These are phyloP conservation scores for Scaptomyza polygonia DNA, from an alignment of 2,888 invertebrate species.

Conservation along the genomic window DNA sequence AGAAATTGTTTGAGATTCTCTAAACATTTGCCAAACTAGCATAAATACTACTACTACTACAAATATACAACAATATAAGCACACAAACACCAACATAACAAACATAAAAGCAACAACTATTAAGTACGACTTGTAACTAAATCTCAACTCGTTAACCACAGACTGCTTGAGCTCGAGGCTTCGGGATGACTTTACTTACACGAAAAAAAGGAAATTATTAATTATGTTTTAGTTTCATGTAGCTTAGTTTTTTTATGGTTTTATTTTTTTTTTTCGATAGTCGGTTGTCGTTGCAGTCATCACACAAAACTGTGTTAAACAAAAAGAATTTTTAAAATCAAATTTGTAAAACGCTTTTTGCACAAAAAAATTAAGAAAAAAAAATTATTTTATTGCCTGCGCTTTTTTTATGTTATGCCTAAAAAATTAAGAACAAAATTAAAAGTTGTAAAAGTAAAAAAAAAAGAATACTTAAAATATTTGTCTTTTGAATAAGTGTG, in stretches of 20 bases:
- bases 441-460: conserved; percentile 30
- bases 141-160: conserved; percentile 27
- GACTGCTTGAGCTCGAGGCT: conserved; percentile 38
- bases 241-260: conserved; percentile 42
- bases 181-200: conserved; percentile 7
- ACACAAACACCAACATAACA: not conserved
- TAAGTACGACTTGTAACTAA: conserved; percentile 33
- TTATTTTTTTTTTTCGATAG: too few relatives aligned
- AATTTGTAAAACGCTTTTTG: conserved; percentile 64
- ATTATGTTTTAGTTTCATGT: conserved; percentile 17
- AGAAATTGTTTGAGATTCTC: conserved; percentile 97
- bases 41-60: not conserved
- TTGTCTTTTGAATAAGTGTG: conserved; percentile 53
- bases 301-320: too few relatives aligned
- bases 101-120: conserved; percentile 18
- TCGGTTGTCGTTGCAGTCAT: conserved; percentile 16
- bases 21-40: conserved; percentile 85
- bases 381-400: conserved; percentile 45
- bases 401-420: conserved; percentile 61
- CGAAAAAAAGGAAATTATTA: not conserved
- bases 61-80: not conserved
- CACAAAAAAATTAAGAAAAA: conserved; percentile 18
- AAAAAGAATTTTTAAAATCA: conserved; percentile 59
- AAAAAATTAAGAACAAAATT: conserved; percentile 37
- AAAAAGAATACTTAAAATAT: conserved; percentile 12